Percentiles rank a stretch among this genome's conserved stretches.
These are phyloP conservation scores for Dendronephthya gigantea DNA, from an alignment of 64 coral and sea anemone species.

Conservation along the genomic window DNA sequence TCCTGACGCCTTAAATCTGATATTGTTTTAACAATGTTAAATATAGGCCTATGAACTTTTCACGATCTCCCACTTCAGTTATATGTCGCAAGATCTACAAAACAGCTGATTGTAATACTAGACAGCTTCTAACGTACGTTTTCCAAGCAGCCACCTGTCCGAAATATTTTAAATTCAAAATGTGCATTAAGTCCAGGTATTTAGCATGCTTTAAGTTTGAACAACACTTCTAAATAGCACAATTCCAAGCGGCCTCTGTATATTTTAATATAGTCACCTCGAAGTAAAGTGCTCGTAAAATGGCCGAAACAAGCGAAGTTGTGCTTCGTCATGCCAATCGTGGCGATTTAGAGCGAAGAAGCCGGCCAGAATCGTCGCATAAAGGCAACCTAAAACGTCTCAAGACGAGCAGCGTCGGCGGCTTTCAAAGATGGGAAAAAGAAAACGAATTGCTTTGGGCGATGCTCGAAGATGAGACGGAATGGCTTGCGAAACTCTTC, in stretches of 20 bases:
- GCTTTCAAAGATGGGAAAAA: conserved; percentile 22
- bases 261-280: background rate
- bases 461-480: conserved; percentile 4
- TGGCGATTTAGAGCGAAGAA: background rate
- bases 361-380: background rate
- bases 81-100: too few species aligned
- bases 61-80: background rate
- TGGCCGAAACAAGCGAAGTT: background rate
- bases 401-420: conserved; percentile 3
- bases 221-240: background rate
- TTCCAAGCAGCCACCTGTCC: background rate
- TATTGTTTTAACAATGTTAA: background rate
- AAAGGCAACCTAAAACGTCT: conserved; percentile 9
- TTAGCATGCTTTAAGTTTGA: background rate
- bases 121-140: background rate
- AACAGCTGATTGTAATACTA: background rate
- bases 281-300: background rate
- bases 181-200: background rate
- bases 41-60: background rate
- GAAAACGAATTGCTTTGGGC: background rate
- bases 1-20: background rate
- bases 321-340: background rate
- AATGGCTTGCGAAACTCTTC: background rate
- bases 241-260: background rate
- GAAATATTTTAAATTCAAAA: background rate